Evolutionary conservation across 1,140 invertebrate genomes (phyloP).

Genomic region (Pentalonia nigronervosa): DNA sequence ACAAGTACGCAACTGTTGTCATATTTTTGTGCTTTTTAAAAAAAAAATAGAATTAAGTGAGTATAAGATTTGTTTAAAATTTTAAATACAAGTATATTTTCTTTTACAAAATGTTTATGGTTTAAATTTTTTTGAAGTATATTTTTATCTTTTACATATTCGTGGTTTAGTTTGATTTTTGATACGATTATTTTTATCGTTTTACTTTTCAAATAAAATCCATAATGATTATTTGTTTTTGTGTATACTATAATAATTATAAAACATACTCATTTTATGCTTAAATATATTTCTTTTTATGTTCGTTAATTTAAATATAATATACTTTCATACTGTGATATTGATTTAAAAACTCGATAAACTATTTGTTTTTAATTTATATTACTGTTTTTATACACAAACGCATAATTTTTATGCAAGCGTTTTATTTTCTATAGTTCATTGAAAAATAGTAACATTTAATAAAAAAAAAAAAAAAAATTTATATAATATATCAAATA

Average conservation of each 20-base stretch:
- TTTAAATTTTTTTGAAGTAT: not conserved
- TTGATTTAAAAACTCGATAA: not conserved
- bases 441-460: not conserved
- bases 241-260: not conserved
- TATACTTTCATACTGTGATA: not conserved
- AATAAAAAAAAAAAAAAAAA: not conserved
- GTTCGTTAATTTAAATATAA: not conserved
- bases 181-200: not conserved
- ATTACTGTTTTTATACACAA: not conserved
- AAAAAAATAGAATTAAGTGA: too few species aligned
- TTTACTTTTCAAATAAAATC: not conserved
- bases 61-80: too few species aligned
- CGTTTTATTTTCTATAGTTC: not conserved
- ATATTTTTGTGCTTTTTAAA: too few species aligned
- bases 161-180: too few species aligned
- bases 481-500: not conserved
- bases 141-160: too few species aligned
- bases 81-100: not conserved
- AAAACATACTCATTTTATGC: not conserved
- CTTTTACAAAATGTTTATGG: not conserved
- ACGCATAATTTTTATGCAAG: not conserved
- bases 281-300: not conserved
- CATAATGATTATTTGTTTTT: not conserved
- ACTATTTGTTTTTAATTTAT: not conserved
- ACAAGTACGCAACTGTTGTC: too few species aligned